Conservation (phyloP, 1,140 invertebrate species). For the Lerema accius region DNA sequence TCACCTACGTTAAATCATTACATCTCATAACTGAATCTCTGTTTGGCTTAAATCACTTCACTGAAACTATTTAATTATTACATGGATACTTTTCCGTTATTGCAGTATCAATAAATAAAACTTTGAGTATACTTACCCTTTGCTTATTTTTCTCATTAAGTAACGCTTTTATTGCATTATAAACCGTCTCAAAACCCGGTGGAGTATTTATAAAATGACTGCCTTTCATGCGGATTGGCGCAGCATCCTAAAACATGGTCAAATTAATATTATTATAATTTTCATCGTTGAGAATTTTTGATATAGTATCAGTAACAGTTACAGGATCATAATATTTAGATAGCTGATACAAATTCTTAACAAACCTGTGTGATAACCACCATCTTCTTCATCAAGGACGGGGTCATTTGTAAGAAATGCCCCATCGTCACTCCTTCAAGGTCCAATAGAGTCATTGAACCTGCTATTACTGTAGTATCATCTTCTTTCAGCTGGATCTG, state of each 20-base stretch:
- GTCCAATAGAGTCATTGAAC: slow-evolving; percentile 56
- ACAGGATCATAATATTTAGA: too few relatives aligned
- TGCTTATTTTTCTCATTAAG: slow-evolving; percentile 58
- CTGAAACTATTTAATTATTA: too few relatives aligned
- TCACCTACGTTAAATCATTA: too few relatives aligned
- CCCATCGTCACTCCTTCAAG: slow-evolving; percentile 64
- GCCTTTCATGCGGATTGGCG: slow-evolving; percentile 83
- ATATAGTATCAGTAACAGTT: too few relatives aligned
- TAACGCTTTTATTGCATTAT: slow-evolving; percentile 74
- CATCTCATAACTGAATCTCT: too few relatives aligned
- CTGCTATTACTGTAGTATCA: slow-evolving; percentile 44
- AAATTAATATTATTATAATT: too few relatives aligned
- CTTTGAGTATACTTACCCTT: slow-evolving; percentile 48
- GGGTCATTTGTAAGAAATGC: slow-evolving; percentile 79
- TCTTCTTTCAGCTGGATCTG: slow-evolving; percentile 52
- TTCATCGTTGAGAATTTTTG: too few relatives aligned
- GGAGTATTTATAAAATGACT: slow-evolving; percentile 84
- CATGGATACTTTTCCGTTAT: too few relatives aligned
- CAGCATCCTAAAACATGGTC: slow-evolving; percentile 73
- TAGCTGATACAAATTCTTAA: too few relatives aligned
- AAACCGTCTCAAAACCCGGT: slow-evolving; percentile 73
- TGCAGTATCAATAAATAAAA: too few relatives aligned
- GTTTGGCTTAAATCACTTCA: too few relatives aligned
- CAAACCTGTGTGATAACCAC: slow-evolving; percentile 42
- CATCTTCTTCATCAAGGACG: slow-evolving; percentile 75